A percentile compares a stretch with the other conserved stretches of the same genome.
phyloP scores from a whole-genome alignment of 2,113 vertebrate species.

The Mirza zaza region DNA sequence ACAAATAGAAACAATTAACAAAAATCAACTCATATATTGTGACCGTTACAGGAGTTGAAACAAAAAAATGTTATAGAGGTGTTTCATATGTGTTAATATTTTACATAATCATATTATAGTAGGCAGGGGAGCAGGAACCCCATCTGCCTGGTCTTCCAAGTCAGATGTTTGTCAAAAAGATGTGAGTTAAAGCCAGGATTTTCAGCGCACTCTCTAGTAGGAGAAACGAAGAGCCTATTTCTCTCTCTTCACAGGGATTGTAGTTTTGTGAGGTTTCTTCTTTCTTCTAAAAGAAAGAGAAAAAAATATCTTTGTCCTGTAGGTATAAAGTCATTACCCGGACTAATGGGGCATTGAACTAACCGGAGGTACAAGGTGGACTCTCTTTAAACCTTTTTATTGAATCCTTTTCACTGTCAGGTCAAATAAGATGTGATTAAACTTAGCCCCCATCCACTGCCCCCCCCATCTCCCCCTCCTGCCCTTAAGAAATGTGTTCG shows the following conservation, averaged over 20 bases:
- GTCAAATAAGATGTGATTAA: slow-evolving; percentile 77
- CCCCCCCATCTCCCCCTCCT: neutral
- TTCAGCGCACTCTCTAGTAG: fast-evolving
- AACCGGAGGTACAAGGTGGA: slow-evolving; percentile 73
- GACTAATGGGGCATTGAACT: slow-evolving; percentile 84
- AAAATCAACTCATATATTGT: neutral
- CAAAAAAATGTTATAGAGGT: neutral
- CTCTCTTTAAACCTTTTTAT: slow-evolving; percentile 79
- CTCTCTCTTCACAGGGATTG: slow-evolving; percentile 68
- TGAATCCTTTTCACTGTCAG: slow-evolving; percentile 78
- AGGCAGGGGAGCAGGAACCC: too few species aligned
- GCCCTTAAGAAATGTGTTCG: slow-evolving; percentile 68
- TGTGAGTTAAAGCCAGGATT: neutral
- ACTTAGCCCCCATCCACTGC: neutral
- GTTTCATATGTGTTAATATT: neutral
- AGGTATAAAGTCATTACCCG: slow-evolving; percentile 81
- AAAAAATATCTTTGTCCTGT: slow-evolving; percentile 43
- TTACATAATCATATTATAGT: neutral
- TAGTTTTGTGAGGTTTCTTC: slow-evolving; percentile 50
- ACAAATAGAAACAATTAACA: neutral
- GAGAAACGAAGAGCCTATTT: neutral
- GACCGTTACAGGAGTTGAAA: neutral
- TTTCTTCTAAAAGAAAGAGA: slow-evolving; percentile 63
- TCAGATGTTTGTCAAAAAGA: neutral
- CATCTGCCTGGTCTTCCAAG: neutral